Percentiles rank a stretch among this genome's conserved stretches.
These are phyloP conservation scores for Marronus borbonicus DNA, from an alignment of 2,888 invertebrate genomes.

Conservation along the genomic window DNA sequence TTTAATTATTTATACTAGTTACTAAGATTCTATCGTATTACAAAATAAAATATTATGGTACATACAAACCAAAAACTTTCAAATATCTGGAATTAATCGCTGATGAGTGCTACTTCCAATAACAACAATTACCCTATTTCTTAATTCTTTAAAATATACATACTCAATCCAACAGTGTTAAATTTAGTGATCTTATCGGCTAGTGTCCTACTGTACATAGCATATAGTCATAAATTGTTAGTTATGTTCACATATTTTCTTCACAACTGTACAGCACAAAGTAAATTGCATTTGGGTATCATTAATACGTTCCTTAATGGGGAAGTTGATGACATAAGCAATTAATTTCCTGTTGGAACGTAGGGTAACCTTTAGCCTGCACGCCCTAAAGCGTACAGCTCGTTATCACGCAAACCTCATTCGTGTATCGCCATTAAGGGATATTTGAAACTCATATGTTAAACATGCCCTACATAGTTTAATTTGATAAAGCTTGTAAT, in stretches of 20 bases:
- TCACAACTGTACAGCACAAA: slow-evolving; percentile 4
- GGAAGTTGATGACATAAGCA: slow-evolving; percentile 27
- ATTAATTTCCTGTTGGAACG: slow-evolving; percentile 20
- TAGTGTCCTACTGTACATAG: too few species aligned
- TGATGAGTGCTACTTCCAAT: too few species aligned
- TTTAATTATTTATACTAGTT: neutral
- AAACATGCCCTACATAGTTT: too few species aligned
- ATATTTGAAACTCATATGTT: neutral
- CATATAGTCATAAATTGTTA: neutral
- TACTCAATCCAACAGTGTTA: too few species aligned
- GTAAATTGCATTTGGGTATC: slow-evolving; percentile 11
- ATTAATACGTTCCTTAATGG: slow-evolving; percentile 21
- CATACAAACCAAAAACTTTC: too few species aligned
- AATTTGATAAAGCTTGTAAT: too few species aligned
- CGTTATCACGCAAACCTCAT: slow-evolving; percentile 21
- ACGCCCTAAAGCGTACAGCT: neutral
- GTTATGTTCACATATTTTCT: neutral
- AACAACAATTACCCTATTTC: too few species aligned
- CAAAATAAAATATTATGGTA: too few species aligned
- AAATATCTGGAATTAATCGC: too few species aligned
- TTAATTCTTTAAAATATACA: too few species aligned
- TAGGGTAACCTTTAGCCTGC: slow-evolving; percentile 16
- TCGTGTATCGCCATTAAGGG: neutral
- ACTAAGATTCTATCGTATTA: too few species aligned
- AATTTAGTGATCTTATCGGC: too few species aligned